phyloP scores from a whole-genome alignment of 2,113 vertebrate genomes.

The Cercopithecus mona region DNA sequence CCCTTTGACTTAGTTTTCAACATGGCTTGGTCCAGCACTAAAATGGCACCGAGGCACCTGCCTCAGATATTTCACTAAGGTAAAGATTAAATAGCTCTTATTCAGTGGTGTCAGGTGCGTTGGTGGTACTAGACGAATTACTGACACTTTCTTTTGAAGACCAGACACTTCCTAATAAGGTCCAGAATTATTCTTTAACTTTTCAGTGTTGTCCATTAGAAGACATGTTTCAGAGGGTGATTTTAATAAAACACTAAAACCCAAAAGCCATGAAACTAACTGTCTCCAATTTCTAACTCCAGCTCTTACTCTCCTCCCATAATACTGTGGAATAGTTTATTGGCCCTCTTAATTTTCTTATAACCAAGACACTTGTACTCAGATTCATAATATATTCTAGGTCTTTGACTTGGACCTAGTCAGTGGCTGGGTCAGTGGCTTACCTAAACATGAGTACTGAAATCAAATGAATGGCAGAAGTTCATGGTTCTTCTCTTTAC shows the following conservation, averaged over 20 bases:
- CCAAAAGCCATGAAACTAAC: not conserved
- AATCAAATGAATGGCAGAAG: not conserved
- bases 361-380: not conserved
- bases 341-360: not conserved
- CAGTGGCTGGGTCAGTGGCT: not conserved
- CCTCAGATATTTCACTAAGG: not conserved
- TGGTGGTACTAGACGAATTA: not conserved
- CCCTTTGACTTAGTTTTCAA: not conserved
- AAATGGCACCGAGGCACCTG: not conserved
- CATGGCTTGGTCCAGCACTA: not conserved
- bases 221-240: not conserved
- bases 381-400: not conserved
- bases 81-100: not conserved
- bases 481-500: not conserved
- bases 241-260: constrained; percentile 21
- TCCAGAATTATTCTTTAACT: not conserved
- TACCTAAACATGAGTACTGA: not conserved
- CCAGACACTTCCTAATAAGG: not conserved
- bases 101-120: not conserved
- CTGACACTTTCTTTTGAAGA: not conserved
- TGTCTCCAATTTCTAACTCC: not conserved
- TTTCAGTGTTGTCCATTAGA: not conserved
- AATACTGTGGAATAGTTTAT: not conserved
- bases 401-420: not conserved
- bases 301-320: not conserved